Evolutionary conservation across 2,113 vertebrate genomes (phyloP).

Genomic region (Herpailurus yagouaroundi): DNA sequence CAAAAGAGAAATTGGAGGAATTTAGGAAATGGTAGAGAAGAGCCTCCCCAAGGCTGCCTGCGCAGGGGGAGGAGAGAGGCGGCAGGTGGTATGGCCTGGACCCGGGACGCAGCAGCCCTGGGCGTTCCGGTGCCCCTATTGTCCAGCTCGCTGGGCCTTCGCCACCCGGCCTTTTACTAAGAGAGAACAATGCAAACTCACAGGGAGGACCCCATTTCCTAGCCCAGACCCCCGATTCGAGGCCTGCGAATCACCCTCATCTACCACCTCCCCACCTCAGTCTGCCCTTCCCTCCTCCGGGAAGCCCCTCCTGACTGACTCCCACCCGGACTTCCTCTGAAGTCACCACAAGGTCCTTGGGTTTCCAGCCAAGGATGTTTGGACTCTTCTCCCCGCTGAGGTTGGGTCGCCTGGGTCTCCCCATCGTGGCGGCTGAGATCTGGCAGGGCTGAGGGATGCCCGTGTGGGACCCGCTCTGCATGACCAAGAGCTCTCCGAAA

Average conservation of each 20-base stretch:
- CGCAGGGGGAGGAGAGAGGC: neutral
- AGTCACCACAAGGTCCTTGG: neutral
- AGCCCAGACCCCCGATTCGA: neutral
- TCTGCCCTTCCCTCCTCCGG: neutral
- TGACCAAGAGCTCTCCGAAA: neutral
- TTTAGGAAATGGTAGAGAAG: neutral
- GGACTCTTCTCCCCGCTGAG: too few species aligned
- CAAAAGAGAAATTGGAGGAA: neutral
- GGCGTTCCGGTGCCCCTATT: fast-evolving
- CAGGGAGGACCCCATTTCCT: neutral
- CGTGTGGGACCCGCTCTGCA: neutral
- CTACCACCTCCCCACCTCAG: fast-evolving
- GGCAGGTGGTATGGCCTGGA: neutral
- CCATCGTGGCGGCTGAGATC: fast-evolving
- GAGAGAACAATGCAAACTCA: neutral
- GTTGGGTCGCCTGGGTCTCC: neutral
- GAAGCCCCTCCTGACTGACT: neutral
- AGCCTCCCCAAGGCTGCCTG: neutral
- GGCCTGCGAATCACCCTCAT: neutral
- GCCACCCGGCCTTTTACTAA: too few species aligned
- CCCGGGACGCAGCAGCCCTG: fast-evolving
- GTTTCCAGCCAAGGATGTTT: neutral
- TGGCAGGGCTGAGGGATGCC: neutral
- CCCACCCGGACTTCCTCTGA: neutral
- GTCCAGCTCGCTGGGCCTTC: too few species aligned